Evolutionary conservation across 2,797 vertebrate genomes (phyloP), one percentile per base, ranked within the genome.

Genomic region (Macropus fuliginosus): DNA sequence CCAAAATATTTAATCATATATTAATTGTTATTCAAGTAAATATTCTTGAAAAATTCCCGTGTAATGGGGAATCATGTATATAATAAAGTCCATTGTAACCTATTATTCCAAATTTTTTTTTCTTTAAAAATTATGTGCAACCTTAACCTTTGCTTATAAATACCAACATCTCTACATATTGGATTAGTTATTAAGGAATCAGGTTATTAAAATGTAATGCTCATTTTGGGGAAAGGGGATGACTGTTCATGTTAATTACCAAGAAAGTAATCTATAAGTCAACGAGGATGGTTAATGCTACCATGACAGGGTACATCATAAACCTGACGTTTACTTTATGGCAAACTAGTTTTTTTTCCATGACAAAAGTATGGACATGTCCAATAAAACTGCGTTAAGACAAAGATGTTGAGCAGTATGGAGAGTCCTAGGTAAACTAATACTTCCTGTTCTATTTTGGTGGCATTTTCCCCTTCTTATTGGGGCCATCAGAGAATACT

Each of bases 211-310:
- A 54, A 87, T 93, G 81, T 57, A 13, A 13, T 90, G 40, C 0
- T 46, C 18, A 27, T 81, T 81, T 81, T 46, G 21, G 74, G 74
- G 6, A 81, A 46, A 24, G n/a, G 66, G 46, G 21, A 24, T 46
- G 5, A 46, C 9, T 24, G 8, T 97, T 94, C 87, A 93, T 91
- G 91, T 90, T 92, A 34, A 55, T 29, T 95, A 74, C 2, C 90
- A 91, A 56, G 91, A 16, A 95, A 81, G 11, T 34, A 62, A 62
- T 89, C 4, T 89, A 0, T 18, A 95, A 56, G 93, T 62, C 10
- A 92, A 96, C 94, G 21, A 56, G 87, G 93, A 95, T 11, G 91
- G 34, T 57, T 81, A 91, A 55, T 74, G 74, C 40, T 93, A 29
- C 94, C 89, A 66, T 92, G 91, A 93, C 0, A 94, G 87, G 13